Conservation (phyloP, 2,797 vertebrate genomes). For the Gymnothorax javanicus region DNA sequence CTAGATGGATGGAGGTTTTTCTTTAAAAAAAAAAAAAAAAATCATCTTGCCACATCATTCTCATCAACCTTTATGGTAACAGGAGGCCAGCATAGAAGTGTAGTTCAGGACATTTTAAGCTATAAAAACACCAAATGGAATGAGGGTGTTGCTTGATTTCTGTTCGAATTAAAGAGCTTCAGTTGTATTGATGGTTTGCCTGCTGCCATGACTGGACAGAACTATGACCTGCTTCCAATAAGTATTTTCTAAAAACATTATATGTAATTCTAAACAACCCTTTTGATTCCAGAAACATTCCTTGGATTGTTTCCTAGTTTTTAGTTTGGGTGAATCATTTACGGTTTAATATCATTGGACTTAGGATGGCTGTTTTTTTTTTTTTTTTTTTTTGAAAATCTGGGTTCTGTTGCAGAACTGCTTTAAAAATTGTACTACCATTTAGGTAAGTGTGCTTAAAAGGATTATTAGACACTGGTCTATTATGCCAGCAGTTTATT, state of each 20-base stretch:
- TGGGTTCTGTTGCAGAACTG: background rate
- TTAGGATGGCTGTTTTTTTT: background rate
- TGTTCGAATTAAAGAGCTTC: background rate
- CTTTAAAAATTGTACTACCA: background rate
- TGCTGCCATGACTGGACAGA: background rate
- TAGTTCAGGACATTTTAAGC: background rate
- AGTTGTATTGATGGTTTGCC: background rate
- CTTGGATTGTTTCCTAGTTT: background rate
- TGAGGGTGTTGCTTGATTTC: background rate
- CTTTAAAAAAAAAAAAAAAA: no score
- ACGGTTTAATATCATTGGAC: background rate
- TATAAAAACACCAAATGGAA: background rate
- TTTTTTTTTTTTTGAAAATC: background rate
- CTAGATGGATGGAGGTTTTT: no score
- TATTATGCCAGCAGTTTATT: background rate
- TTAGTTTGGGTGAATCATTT: background rate
- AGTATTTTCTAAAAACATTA: background rate
- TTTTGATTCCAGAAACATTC: background rate
- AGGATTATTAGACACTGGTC: background rate
- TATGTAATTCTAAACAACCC: background rate
- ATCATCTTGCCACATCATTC: background rate
- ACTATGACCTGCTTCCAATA: background rate
- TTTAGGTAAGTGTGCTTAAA: background rate
- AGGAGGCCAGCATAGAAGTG: background rate
- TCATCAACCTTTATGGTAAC: background rate